Evolutionary conservation across 2,888 invertebrate genomes (phyloP), one percentile per base, ranked within the genome.

Genomic region (Caenorhabditis macrosperma): DNA sequence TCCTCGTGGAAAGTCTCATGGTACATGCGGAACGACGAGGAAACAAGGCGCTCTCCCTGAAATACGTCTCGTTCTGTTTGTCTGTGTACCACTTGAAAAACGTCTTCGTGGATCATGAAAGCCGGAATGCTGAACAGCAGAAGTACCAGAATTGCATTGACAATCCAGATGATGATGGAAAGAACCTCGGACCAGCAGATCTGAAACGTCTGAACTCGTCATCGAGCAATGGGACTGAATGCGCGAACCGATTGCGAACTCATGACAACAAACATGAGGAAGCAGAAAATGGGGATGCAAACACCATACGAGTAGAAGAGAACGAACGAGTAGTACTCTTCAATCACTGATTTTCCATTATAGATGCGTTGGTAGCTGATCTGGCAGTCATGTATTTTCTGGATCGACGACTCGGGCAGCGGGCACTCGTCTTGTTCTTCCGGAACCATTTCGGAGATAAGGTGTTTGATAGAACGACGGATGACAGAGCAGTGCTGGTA

Each of bases 31-130:
- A 85, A 85, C 5, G 81, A 85, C 1, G 85, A 71, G 17, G 76
- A 50, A 20, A 85, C 72, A 7, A 85, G 72, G 44, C 76, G 80
- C 12, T 85, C 83, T 28, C 85, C 83, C 85, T 85, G 64, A 59
- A 83, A 63, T 15, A 17, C 9, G 38, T 38, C 33, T n/a, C 20
- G 17, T 35, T 28, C 28, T 38, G 15, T 20, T 33, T 12, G 5
- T 35, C 12, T 33, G 10, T 6, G 12, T 44, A 3, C n/a, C 10
- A 17, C 10, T 44, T 20, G 4, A 44, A 3, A 44, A 2, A 12
- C 85, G 74, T 85, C 81, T 79, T 85, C 85, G 54, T 85, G 82
- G 57, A 85, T 79, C 82, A 83, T 85, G 50, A 85, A 85, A 24
- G 83, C 83, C 5, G 85, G 85, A 59, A 85, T 57, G 59, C 82